Base-by-base conservation (phyloP, 2,888 invertebrate species). In the Drosophila sordidapex region DNA sequence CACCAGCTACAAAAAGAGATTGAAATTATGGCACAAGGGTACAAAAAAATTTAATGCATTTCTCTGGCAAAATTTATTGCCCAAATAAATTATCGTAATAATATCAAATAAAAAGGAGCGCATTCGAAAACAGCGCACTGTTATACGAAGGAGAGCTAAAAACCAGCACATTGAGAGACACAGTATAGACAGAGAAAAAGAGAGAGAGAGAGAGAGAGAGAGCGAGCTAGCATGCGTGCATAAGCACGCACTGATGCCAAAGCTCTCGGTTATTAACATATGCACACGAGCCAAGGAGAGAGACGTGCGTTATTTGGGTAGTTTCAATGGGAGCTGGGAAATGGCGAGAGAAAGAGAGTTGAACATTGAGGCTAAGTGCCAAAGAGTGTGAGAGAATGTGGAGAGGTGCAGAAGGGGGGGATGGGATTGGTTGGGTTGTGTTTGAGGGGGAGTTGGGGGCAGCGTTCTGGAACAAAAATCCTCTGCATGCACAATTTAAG, bases 51-150 rank as follows among this genome's bases (percentile, higher is more conserved):
- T 83, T 91, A 91, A 91, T 91, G 90, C 91, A 91, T 91, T 91
- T 90, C 81, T 87, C 85, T 83, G 79, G 82, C 83, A 82, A 89
- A 91, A 91, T 91, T 91, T 91, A 91, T 91, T 89, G 81, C 83
- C 76, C 81, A 88, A 86, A 91, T 91, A 91, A 91, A 91, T 91
- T 91, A 90, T 90, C 86, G 89, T 87, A 90, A 89, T 89, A 90
- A 87, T 87, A 87, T 88, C 84, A 90, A 81, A 84, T 85, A 86
- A 85, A 82, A 86, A 81, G 71, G 58, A 79, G 71, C 68, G 76
- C 76, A 79, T 74, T 80, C 64, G 61, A 70, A 75, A 67, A 62
- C 54, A 68, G 59, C 57, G 56, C 71, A 68, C 46, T 25, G 21
- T 46, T 46, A 25, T 25, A 8, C 46, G 43, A 57, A 29, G 25